phyloP scores from a whole-genome alignment of 2,113 vertebrate species.

The Lates calcarifer region DNA sequence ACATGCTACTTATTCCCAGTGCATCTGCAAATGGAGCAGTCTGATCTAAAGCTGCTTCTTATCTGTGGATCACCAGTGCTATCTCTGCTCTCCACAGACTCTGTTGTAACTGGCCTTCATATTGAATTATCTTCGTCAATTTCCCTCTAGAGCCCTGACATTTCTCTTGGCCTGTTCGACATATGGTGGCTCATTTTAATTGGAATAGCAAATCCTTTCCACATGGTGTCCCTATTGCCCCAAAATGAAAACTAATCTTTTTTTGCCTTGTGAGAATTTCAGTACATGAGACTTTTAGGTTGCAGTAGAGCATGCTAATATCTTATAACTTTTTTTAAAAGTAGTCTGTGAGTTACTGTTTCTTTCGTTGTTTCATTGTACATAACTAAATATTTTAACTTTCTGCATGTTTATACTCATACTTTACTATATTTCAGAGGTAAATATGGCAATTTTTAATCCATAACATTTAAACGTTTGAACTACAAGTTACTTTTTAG shows the following conservation, averaged over 20 bases:
- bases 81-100: not conserved
- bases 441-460: too few species aligned
- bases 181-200: conserved; percentile 5
- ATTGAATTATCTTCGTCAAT: conserved; percentile 17
- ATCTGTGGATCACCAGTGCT: not conserved
- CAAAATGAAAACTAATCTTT: conserved; percentile 18
- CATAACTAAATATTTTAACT: too few species aligned
- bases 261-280: not conserved
- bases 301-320: not conserved
- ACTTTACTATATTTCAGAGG: too few species aligned
- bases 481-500: too few species aligned
- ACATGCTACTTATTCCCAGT: not conserved
- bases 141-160: not conserved
- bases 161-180: conserved; percentile 1
- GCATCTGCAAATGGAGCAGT: not conserved
- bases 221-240: conserved; percentile 62
- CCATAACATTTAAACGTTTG: too few species aligned
- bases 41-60: conserved; percentile 15
- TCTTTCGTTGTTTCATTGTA: too few species aligned
- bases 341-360: too few species aligned
- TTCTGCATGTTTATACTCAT: too few species aligned
- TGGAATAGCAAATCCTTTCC: conserved; percentile 39
- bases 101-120: conserved; percentile 5
- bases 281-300: not conserved
- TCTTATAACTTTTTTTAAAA: too few species aligned